These are phyloP conservation scores for Falco columbarius DNA, from an alignment of 2,797 vertebrate genomes.

Conservation along the genomic window DNA sequence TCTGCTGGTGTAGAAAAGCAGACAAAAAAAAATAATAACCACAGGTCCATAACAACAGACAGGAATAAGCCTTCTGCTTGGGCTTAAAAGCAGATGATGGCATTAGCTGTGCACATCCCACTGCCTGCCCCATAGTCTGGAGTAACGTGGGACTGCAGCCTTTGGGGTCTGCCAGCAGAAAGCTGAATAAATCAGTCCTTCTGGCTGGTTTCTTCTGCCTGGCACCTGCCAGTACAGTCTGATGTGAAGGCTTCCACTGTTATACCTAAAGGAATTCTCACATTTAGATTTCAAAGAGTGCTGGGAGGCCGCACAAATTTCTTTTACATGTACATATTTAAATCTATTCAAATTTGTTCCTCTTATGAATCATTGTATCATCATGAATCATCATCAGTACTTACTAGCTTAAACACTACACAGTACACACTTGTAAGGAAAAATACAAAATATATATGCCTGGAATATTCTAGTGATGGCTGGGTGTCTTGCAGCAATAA, in stretches of 20 bases:
- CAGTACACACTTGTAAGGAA: neutral
- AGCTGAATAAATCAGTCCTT: neutral
- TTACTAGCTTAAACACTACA: constrained; percentile 27
- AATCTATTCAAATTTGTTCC: constrained; percentile 50
- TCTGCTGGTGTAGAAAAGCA: neutral
- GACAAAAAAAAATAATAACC: neutral
- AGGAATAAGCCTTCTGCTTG: neutral
- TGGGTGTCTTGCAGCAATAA: neutral
- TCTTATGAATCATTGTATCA: constrained; percentile 9
- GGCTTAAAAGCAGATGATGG: neutral
- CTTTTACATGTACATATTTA: constrained; percentile 32
- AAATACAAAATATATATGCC: neutral
- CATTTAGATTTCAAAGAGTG: constrained; percentile 40
- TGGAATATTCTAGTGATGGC: neutral
- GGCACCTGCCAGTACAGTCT: neutral
- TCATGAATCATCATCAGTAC: neutral
- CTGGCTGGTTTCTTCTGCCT: constrained; percentile 19
- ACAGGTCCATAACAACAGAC: neutral
- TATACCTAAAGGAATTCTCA: constrained; percentile 50
- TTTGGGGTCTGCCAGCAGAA: neutral
- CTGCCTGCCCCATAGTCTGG: rapidly evolving
- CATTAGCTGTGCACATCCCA: neutral
- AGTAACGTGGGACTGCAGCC: neutral
- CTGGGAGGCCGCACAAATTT: neutral
- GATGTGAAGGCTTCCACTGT: neutral